Percentiles rank a stretch among this genome's conserved stretches.
Evolutionary conservation across 2,113 vertebrate genomes (phyloP).

Genomic region (Megalops atlanticus): DNA sequence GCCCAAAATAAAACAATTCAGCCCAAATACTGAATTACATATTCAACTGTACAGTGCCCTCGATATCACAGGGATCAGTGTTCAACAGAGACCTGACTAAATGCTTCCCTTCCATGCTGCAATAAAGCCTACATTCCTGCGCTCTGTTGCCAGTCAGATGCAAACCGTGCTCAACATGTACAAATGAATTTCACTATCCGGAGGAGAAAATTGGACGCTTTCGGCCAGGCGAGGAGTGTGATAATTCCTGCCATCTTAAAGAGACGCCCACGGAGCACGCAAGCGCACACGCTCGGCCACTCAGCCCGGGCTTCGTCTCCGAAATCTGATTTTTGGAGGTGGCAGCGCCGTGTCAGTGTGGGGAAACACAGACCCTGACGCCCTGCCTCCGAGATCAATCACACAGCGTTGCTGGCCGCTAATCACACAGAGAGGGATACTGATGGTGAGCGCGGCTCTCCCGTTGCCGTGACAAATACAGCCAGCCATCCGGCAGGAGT

Average conservation of each 20-base stretch:
- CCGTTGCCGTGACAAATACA: background rate
- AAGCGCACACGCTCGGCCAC: no score
- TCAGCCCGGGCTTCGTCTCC: no score
- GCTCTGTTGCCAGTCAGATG: background rate
- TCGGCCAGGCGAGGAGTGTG: background rate
- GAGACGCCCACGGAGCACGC: background rate
- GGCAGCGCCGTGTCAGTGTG: no score
- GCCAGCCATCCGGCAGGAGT: background rate
- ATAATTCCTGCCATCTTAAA: background rate
- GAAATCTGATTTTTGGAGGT: no score
- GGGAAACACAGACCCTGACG: no score
- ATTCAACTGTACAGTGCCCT: background rate
- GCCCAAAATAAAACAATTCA: background rate
- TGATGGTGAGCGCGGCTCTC: background rate
- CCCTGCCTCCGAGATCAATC: no score
- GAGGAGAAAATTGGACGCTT: background rate
- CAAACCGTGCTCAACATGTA: background rate
- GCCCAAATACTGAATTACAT: background rate
- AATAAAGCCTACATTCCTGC: background rate
- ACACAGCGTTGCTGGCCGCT: no score
- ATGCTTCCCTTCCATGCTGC: background rate
- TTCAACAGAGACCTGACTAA: background rate
- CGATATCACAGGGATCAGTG: background rate
- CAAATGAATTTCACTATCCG: background rate
- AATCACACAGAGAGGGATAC: background rate